These are phyloP conservation scores for Rambutsinella grinnellia DNA, from an alignment of 2,888 invertebrate genomes.

Conservation along the genomic window DNA sequence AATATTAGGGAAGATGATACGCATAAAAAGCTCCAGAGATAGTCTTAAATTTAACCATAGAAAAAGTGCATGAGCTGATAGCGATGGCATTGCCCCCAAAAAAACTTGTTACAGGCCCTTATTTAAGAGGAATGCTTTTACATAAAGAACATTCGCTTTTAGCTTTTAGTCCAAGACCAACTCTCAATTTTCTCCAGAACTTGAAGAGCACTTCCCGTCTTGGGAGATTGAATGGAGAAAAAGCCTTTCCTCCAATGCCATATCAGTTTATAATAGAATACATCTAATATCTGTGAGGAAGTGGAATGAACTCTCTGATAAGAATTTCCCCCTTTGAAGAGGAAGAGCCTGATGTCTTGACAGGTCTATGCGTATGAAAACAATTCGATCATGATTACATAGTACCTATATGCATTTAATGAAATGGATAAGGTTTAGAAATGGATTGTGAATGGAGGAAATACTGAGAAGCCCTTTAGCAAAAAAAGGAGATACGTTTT, in stretches of 20 bases:
- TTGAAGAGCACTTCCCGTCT: conserved; percentile 23
- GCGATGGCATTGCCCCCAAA: neutral
- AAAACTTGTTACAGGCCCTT: conserved; percentile 6
- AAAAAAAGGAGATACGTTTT: neutral
- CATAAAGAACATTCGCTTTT: conserved; percentile 11
- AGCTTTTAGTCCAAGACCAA: conserved; percentile 29
- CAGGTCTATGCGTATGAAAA: neutral
- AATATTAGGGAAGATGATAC: neutral
- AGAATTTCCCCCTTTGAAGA: neutral
- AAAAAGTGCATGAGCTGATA: neutral
- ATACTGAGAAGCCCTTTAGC: neutral
- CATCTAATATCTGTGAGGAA: conserved; percentile 2
- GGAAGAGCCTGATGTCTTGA: neutral
- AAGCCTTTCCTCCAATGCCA: conserved; percentile 25
- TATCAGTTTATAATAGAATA: neutral
- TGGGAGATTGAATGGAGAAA: conserved; percentile 43
- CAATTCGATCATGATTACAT: neutral
- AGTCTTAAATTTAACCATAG: neutral
- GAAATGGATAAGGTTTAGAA: neutral
- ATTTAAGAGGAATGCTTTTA: conserved; percentile 5
- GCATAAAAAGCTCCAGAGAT: neutral
- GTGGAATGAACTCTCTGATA: conserved; percentile 1
- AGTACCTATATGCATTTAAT: neutral
- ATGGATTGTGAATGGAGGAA: neutral
- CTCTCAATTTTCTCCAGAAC: conserved; percentile 5